Conservation (phyloP, 2,888 invertebrate species). For the Abrostola tripartita region DNA sequence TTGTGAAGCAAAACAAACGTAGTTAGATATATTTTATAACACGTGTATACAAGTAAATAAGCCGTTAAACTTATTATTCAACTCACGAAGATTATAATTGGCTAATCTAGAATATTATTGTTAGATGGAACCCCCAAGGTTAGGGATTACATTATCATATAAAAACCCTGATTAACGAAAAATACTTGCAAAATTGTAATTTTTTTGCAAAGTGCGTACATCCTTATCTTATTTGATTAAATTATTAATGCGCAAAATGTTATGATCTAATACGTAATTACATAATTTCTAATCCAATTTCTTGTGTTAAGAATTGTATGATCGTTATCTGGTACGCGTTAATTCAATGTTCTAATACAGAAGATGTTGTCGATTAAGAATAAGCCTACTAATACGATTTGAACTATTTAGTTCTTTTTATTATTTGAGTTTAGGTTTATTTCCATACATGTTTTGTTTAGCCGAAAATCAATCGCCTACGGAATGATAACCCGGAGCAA, state of each 20-base stretch:
- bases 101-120: slow-evolving; percentile 10
- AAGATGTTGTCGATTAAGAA: no score
- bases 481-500: no score
- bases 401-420: no score
- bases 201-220: slow-evolving; percentile 42
- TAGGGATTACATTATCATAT: slow-evolving; percentile 32
- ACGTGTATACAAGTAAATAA: no score
- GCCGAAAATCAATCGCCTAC: no score
- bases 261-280: slow-evolving; percentile 20
- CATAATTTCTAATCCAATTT: slow-evolving; percentile 13
- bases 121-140: slow-evolving; percentile 39
- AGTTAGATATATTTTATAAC: no score
- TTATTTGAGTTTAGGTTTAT: no score
- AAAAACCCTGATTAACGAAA: not conserved
- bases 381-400: no score
- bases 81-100: not conserved
- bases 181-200: not conserved
- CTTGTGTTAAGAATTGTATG: not conserved
- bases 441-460: no score
- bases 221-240: slow-evolving; percentile 27
- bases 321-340: no score
- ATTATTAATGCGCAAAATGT: slow-evolving; percentile 20
- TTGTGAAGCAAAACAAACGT: no score
- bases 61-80: not conserved
- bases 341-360: no score